phyloP scores from a whole-genome alignment of 2,888 invertebrate genomes.

The Andrena flavipes region DNA sequence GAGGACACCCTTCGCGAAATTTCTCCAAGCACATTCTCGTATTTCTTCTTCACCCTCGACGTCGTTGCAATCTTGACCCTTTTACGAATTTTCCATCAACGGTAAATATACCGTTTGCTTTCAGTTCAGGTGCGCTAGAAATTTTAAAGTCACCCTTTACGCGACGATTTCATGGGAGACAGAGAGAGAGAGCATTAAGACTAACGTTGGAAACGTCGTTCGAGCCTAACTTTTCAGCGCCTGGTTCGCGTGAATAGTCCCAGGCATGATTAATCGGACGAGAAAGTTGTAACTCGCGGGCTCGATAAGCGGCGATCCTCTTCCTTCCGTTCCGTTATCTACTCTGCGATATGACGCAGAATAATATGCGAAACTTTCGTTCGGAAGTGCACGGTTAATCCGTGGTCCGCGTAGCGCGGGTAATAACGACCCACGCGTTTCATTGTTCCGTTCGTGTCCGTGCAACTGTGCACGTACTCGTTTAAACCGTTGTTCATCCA shows the following conservation, averaged over 20 bases:
- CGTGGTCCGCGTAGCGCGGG: constrained; percentile 38
- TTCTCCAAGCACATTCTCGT: constrained; percentile 28
- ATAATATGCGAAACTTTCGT: constrained; percentile 69
- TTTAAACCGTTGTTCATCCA: not conserved
- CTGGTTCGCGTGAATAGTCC: not conserved
- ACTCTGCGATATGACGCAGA: constrained; percentile 47
- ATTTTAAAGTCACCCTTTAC: not conserved
- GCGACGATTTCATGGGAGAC: not conserved
- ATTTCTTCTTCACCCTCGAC: constrained; percentile 3
- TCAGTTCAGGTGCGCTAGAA: not conserved
- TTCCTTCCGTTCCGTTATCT: constrained; percentile 66
- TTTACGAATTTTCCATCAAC: constrained; percentile 21
- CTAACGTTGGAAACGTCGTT: not conserved
- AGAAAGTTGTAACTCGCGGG: constrained; percentile 48
- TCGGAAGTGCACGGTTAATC: constrained; percentile 63
- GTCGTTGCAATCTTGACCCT: constrained; percentile 9
- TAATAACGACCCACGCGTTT: constrained; percentile 40
- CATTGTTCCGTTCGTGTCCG: not conserved
- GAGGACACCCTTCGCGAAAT: constrained; percentile 41
- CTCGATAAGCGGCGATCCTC: constrained; percentile 55
- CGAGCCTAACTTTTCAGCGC: not conserved
- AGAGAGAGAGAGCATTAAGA: not conserved
- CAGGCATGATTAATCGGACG: constrained; percentile 55
- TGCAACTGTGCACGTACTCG: not conserved
- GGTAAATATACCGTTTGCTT: not conserved